Evolutionary conservation across 2,113 vertebrate species (phyloP).

Genomic region (Brachyhypopomus gauderio): DNA sequence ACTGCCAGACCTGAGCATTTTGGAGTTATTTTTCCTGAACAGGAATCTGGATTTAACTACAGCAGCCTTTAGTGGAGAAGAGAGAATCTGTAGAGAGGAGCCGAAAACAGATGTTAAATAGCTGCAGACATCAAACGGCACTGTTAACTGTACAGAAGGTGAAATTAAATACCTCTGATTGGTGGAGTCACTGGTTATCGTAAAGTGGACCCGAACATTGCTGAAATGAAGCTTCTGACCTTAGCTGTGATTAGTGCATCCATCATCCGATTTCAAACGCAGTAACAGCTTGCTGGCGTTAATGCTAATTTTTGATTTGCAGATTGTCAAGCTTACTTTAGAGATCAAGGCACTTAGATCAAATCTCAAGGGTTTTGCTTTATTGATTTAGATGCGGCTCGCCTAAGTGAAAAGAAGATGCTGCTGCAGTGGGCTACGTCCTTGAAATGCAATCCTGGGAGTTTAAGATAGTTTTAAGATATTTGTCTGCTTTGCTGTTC

Average conservation of each 20-base stretch:
- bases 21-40: constrained; percentile 47
- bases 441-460: constrained; percentile 62
- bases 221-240: constrained; percentile 65
- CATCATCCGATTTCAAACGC: constrained; percentile 69
- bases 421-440: constrained; percentile 35
- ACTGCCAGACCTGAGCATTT: constrained; percentile 40
- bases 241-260: constrained; percentile 56
- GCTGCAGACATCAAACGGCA: constrained; percentile 72
- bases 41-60: constrained; percentile 53
- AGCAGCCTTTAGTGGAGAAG: constrained; percentile 31
- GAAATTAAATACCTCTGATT: constrained; percentile 76
- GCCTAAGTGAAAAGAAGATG: constrained; percentile 50
- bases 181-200: constrained; percentile 66
- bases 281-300: constrained; percentile 67
- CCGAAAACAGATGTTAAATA: constrained; percentile 74
- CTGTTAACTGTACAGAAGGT: constrained; percentile 67
- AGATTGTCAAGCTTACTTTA: constrained; percentile 75
- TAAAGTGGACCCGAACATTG: constrained; percentile 65
- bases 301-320: constrained; percentile 76
- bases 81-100: constrained; percentile 39
- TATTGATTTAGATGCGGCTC: constrained; percentile 54
- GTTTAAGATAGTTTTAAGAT: constrained; percentile 57
- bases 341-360: constrained; percentile 56
- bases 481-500: constrained; percentile 44
- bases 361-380: constrained; percentile 55